Percentiles rank a stretch among this genome's conserved stretches.
Conservation (phyloP, 2,113 vertebrate species). For the Sitta europaea region DNA sequence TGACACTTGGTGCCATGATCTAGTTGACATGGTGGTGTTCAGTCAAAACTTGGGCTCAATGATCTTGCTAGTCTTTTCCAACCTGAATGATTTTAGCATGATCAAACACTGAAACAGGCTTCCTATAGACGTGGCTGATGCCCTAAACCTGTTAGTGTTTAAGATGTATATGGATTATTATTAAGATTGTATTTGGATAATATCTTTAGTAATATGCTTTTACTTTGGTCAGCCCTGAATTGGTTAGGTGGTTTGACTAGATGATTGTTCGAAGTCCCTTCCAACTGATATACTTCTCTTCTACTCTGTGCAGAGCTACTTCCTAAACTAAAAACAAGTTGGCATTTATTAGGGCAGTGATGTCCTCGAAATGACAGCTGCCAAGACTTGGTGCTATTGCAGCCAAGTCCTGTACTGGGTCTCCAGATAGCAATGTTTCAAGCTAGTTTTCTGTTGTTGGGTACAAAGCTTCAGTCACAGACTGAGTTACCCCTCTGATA, state of each 20-base stretch:
- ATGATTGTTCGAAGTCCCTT: neutral
- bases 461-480: neutral
- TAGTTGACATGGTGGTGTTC: neutral
- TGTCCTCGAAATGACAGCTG: neutral
- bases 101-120: neutral
- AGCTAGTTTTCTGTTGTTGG: fast-evolving
- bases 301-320: neutral
- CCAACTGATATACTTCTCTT: neutral
- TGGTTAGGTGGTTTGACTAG: neutral
- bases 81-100: neutral
- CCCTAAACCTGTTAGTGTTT: neutral
- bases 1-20: neutral
- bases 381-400: neutral
- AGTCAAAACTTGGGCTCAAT: neutral
- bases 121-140: neutral
- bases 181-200: neutral
- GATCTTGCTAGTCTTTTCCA: neutral
- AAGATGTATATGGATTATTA: neutral
- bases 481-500: neutral
- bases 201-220: fast-evolving
- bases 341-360: neutral
- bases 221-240: neutral
- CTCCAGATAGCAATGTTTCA: neutral
- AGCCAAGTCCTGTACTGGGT: neutral
- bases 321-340: neutral